Conservation (phyloP, 2,888 invertebrate species). For the Oasisia sp. region DNA sequence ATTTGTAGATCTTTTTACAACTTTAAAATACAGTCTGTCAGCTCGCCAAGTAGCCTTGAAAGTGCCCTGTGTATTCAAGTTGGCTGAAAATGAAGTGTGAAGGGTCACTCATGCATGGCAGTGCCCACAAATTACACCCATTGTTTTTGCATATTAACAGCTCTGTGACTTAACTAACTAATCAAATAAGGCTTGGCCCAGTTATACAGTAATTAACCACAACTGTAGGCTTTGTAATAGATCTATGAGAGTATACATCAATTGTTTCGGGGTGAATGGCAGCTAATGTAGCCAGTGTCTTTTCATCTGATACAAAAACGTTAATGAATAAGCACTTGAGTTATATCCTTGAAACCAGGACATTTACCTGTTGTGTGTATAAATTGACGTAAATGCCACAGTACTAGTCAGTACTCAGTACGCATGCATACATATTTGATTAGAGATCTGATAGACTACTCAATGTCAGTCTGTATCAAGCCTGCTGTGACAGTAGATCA, state of each 20-base stretch:
- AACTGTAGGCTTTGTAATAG: not conserved
- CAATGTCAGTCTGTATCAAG: too few species aligned
- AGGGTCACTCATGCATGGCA: not conserved
- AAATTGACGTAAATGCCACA: not conserved
- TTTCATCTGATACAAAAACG: not conserved
- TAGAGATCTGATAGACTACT: not conserved
- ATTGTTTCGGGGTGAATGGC: not conserved
- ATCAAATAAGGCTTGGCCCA: not conserved
- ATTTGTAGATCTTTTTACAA: not conserved
- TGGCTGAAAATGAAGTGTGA: not conserved
- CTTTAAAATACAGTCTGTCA: not conserved
- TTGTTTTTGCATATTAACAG: not conserved
- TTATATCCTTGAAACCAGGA: not conserved
- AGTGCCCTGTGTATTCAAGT: not conserved
- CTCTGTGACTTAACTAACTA: not conserved
- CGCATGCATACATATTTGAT: too few species aligned
- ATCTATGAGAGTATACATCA: not conserved
- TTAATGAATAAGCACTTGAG: not conserved
- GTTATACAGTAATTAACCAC: not conserved
- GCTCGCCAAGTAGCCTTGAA: not conserved
- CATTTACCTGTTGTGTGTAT: not conserved
- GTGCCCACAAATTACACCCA: not conserved
- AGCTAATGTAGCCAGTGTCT: not conserved
- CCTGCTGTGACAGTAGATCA: too few species aligned
- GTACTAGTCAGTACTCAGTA: not conserved